Base-by-base conservation (phyloP, 2,797 vertebrate species). In the Todus mexicanus region DNA sequence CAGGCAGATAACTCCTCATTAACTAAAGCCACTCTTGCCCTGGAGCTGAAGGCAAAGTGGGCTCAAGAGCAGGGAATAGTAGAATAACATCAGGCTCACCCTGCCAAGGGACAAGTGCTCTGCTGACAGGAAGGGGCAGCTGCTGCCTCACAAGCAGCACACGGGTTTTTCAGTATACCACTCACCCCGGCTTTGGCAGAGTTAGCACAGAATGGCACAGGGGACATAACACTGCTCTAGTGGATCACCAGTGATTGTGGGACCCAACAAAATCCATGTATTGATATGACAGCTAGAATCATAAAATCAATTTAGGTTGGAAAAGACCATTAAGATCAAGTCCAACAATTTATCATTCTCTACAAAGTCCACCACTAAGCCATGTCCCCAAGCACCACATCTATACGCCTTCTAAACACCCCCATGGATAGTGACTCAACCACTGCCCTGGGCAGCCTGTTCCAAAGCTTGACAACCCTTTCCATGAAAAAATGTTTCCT, bases 141-240 rank as follows among this genome's bases (percentile, higher is more conserved):
- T 68, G 50, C 35, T 53, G 43, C 38, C 29, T 43, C 15, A 11
- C 33, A 22, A 47, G 45, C 37, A 42, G 53, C 48, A 18, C 53
- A 4, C 0, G 0, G 23, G 31, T 5, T 60, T 53, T 18, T 10
- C 47, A 61, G 26, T 1, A 5, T 1, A 5, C 42, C 21, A 15
- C 50, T 14, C n/a, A 12, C 76, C 48, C 5, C 1, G 4, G 59
- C 54, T 60, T 31, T 51, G 37, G 40, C 7, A 6, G 31, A 51
- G 45, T 5, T 2, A 38, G 45, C 71, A 84, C 53, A 54, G 0
- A n/a, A 50, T 0, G 60, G 53, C 40, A 29, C 0, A 6, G 38
- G 27, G 56, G 48, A 45, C 33, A 7, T 8, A 68, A 65, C 20
- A 5, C 9, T 18, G 38, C 70, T 37, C 68, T 3, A 1, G 19